Evolutionary conservation across 1,140 invertebrate genomes (phyloP).

Genomic region (Cyphomyrmex costatus): DNA sequence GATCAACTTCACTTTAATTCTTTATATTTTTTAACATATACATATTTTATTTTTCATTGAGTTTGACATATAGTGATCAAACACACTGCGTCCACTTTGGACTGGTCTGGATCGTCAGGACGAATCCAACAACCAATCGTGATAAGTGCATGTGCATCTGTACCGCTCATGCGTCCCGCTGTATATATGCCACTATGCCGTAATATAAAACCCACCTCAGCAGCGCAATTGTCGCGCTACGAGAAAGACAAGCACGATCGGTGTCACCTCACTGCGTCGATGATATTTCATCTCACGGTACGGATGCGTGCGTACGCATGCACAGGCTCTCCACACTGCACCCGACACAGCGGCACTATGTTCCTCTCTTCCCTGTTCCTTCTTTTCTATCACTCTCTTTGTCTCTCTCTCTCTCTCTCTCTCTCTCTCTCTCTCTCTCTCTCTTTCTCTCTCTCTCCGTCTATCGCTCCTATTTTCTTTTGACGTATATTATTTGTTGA

Average conservation of each 20-base stretch:
- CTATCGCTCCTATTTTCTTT: constrained; percentile 29
- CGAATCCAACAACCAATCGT: constrained; percentile 11
- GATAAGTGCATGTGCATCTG: constrained; percentile 38
- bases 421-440: background rate
- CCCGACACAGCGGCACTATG: constrained; percentile 13
- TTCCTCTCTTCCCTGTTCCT: constrained; percentile 21
- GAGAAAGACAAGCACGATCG: constrained; percentile 30
- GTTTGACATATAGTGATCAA: background rate
- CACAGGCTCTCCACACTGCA: constrained; percentile 43
- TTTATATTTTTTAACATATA: constrained; percentile 11
- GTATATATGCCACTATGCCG: background rate
- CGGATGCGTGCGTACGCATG: constrained; percentile 51
- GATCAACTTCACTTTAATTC: background rate
- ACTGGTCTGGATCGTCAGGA: background rate
- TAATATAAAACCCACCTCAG: constrained; percentile 53
- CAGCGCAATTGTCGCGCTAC: constrained; percentile 34
- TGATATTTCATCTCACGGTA: constrained; percentile 51
- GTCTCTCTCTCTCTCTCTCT: constrained; percentile 14
- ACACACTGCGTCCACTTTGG: background rate
- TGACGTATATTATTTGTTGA: background rate
- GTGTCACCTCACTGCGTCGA: constrained; percentile 55
- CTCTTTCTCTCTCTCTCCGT: constrained; percentile 12
- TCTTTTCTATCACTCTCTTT: constrained; percentile 21
- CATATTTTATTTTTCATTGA: background rate
- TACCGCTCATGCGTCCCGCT: background rate